phyloP scores from a whole-genome alignment of 2,113 vertebrate genomes.

The Ondatra zibethicus region DNA sequence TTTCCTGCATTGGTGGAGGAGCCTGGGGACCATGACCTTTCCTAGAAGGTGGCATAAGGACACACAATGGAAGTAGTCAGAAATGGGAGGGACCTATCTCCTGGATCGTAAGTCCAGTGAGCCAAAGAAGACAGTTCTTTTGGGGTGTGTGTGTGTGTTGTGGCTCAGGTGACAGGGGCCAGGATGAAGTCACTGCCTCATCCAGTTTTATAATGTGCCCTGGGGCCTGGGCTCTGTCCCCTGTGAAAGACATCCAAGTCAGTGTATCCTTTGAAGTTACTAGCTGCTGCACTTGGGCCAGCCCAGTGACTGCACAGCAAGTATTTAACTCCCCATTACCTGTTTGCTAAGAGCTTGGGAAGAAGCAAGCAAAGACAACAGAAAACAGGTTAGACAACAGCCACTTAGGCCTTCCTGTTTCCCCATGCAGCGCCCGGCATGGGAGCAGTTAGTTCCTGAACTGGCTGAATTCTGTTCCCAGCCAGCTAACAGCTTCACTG shows the following conservation, averaged over 20 bases:
- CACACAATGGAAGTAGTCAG: neutral
- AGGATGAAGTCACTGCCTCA: neutral
- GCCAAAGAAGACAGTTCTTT: neutral
- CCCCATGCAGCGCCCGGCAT: neutral
- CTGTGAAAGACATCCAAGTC: neutral
- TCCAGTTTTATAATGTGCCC: neutral
- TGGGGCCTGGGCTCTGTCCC: neutral
- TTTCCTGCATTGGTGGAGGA: neutral
- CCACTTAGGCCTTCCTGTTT: neutral
- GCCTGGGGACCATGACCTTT: neutral
- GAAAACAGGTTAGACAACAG: constrained; percentile 61
- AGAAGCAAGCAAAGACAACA: constrained; percentile 65
- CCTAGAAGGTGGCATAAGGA: neutral
- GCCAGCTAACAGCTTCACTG: neutral
- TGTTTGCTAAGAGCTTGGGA: constrained; percentile 55
- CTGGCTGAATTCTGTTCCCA: neutral
- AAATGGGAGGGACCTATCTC: neutral
- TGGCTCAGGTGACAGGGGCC: neutral
- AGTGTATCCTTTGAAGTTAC: constrained; percentile 57
- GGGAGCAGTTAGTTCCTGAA: neutral
- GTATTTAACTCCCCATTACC: constrained; percentile 55
- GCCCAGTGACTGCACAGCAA: constrained; percentile 37
- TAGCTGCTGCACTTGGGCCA: constrained; percentile 2
- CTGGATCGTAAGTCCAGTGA: neutral
- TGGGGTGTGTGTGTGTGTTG: rapidly evolving